Evolutionary conservation across 2,888 invertebrate genomes (phyloP), one percentile per base, ranked within the genome.

Genomic region (Ariolimax columbianus): DNA sequence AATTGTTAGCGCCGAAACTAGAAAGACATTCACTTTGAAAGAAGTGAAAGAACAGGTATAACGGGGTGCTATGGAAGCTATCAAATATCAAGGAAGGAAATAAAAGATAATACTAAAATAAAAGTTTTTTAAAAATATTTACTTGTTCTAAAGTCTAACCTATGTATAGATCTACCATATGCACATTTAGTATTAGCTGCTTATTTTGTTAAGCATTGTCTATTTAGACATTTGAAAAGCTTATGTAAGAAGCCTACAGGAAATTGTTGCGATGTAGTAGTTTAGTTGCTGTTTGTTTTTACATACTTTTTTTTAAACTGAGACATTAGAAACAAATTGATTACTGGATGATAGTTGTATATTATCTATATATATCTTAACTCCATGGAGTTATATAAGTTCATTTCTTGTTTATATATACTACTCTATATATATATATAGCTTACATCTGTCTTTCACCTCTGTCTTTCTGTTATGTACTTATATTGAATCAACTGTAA

Each of bases 401-500:
- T 47, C 47, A 47, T 7, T 47, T 11, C 47, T 47, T 47, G 47
- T 23, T 17, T 9, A 30, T n/a, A 33, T 68, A 33, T 4, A 33
- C 23, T 19, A 26, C 19, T 68, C 36, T 68, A 68, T 36, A 68
- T 17, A 36, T 19, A 38, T 70, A 19, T 40, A 23, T 40, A 38
- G 26, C 70, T 19, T 70, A 70, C 36, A 40, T 14, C 26, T 70
- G 70, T 70, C 70, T 70, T 70, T 70, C 70, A 70, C 26, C 19
- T 70, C 7, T 70, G 70, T 70, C 36, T 70, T 70, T 63, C 26
- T 63, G 23, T 63, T n/a, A n/a, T 63, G n/a, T n/a, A 63, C n/a
- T n/a, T 55, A 55, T 55, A 23, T 19, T 19, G 47, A 47, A 47
- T 6, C 14, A 47, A 47, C 47, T 9, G 47, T 47, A 47, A 47